Evolutionary conservation across 2,888 invertebrate genomes (phyloP).

Genomic region (Lottia gigantea): DNA sequence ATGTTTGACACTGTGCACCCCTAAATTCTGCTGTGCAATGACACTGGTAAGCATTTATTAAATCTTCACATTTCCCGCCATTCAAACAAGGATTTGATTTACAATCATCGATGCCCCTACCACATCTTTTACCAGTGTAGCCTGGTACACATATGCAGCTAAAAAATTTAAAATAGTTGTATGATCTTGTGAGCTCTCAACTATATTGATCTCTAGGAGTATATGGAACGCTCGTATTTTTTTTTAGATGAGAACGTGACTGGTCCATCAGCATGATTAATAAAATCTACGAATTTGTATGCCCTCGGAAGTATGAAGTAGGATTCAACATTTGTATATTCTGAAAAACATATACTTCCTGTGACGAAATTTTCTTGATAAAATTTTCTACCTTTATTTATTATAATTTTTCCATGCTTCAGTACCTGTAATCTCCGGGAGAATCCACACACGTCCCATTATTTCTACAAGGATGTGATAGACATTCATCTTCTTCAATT

Average conservation of each 20-base stretch:
- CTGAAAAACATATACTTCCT: no score
- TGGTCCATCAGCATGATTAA: no score
- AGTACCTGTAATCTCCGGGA: slow-evolving; percentile 43
- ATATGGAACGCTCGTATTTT: no score
- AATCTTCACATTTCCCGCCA: slow-evolving; percentile 43
- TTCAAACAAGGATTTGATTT: slow-evolving; percentile 35
- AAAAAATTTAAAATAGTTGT: neutral
- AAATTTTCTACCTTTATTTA: no score
- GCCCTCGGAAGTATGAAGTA: no score
- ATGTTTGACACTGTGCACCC: slow-evolving; percentile 49
- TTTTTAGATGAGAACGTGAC: no score
- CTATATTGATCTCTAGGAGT: no score
- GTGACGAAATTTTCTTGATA: no score
- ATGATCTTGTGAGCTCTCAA: no score
- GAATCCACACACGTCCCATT: slow-evolving; percentile 57
- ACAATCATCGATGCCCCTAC: slow-evolving; percentile 48
- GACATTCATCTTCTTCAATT: slow-evolving; percentile 71
- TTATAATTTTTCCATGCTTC: no score
- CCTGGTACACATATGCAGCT: slow-evolving; percentile 48
- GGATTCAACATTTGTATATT: no score
- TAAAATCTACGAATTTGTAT: no score
- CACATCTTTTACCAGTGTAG: slow-evolving; percentile 46
- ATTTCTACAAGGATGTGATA: slow-evolving; percentile 78
- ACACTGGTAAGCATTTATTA: slow-evolving; percentile 39
- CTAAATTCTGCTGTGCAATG: slow-evolving; percentile 44